Conservation (phyloP, 2,888 invertebrate genomes). For the Nowickia ferox region DNA sequence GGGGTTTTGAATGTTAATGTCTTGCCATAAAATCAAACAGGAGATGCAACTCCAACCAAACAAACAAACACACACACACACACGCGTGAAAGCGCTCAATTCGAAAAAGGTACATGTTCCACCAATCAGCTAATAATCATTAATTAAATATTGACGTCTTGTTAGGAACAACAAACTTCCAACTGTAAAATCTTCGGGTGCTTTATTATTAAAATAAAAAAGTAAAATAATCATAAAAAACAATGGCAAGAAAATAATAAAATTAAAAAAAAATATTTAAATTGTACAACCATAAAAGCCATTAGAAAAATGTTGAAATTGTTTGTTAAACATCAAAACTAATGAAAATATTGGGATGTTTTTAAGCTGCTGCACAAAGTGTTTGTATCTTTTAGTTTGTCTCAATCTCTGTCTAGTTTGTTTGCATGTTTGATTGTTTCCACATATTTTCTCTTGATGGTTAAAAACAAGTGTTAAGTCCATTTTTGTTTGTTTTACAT, state of each 20-base stretch:
- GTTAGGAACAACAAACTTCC: conserved; percentile 49
- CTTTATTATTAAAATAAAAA: not conserved
- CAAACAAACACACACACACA: not conserved
- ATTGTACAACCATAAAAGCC: conserved; percentile 55
- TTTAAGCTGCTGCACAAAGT: conserved; percentile 22
- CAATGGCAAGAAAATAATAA: conserved; percentile 10
- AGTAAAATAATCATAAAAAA: not conserved
- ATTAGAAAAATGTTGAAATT: conserved; percentile 46
- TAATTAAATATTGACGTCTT: conserved; percentile 64
- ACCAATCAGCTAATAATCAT: conserved; percentile 57
- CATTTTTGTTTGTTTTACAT: conserved; percentile 33
- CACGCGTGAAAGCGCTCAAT: not conserved
- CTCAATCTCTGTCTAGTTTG: not conserved
- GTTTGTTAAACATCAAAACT: conserved; percentile 56
- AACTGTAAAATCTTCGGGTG: conserved; percentile 41
- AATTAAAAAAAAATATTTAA: conserved; percentile 43
- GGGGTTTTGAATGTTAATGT: conserved; percentile 16
- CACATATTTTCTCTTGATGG: conserved; percentile 2
- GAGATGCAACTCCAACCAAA: conserved; percentile 12
- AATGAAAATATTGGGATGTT: conserved; percentile 67
- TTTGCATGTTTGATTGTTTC: not conserved
- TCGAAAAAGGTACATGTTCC: conserved; percentile 26
- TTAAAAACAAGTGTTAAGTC: conserved; percentile 45
- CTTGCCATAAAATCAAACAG: conserved; percentile 42
- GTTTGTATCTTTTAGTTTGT: conserved; percentile 15